Evolutionary conservation across 2,113 vertebrate species (phyloP), one percentile per base, ranked within the genome.

Genomic region (Platichthys stellatus): DNA sequence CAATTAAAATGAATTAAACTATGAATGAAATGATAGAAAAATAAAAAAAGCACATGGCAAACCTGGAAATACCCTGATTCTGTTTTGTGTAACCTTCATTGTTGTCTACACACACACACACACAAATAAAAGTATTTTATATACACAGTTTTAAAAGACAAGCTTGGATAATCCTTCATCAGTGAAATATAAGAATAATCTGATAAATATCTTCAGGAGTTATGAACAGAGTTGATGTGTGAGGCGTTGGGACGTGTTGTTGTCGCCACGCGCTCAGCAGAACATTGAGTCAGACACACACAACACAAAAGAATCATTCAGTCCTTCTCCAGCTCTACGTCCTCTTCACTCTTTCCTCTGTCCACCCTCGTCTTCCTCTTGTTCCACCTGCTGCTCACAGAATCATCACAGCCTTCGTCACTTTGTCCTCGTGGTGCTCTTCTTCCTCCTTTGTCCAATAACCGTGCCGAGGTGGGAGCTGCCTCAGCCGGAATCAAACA

Each of bases 1-100:
- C 89, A 92, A 93, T 93, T 92, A 88, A 85, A 93, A 91, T 86
- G 82, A 94, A 93, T 89, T 92, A 87, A 95, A 95, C 91, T 93
- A 92, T 92, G 91, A 94, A 92, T 92, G 91, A 94, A 94, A 92
- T 86, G 72, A 91, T 84, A 90, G 86, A 92, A 92, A 91, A 94
- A 92, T 86, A 92, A 93, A 92, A 93, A 93, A 93, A 93, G 89
- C 93, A 94, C 92, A 93, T 90, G 90, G 89, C 89, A 91, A 93
- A 93, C 87, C 87, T 91, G 89, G 74, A 78, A 57, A 57, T 24
- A 74, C 14, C 62, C 51, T 47, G 69, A 64, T 64, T 31, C 49
- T 23, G 23, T 65, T 65, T 40, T 76, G n/a, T 60, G 43, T 31
- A 31, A 31, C 31, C 31, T 7, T 31, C 31, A 7, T 31, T 7